Conservation (phyloP, 2,113 vertebrate genomes). For the Chaenogobius annularis region DNA sequence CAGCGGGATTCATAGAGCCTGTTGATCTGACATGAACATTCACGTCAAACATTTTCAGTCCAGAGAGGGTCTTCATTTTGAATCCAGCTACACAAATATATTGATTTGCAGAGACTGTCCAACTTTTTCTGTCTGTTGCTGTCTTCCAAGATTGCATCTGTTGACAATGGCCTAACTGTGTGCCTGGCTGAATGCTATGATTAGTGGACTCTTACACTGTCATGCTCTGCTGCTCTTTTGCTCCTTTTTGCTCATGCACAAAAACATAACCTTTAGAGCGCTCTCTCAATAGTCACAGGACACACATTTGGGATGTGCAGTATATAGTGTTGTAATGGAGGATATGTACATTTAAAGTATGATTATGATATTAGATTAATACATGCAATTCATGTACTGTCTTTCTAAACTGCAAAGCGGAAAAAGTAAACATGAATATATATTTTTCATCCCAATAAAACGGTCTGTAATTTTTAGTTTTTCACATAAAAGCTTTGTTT, state of each 20-base stretch:
- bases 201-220: conserved; percentile 74
- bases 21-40: not conserved
- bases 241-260: conserved; percentile 56
- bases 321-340: not conserved
- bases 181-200: conserved; percentile 56
- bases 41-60: not conserved
- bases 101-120: not conserved
- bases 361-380: too few species aligned
- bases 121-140: conserved; percentile 13
- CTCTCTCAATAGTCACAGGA: not conserved
- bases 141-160: conserved; percentile 17
- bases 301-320: not conserved
- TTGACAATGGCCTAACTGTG: conserved; percentile 40
- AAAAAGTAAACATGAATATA: too few species aligned
- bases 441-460: too few species aligned
- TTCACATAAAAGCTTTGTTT: too few species aligned
- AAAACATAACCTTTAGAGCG: conserved; percentile 21
- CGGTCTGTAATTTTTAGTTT: too few species aligned
- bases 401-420: too few species aligned
- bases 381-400: too few species aligned
- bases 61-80: not conserved
- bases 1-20: not conserved
- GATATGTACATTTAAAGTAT: not conserved
- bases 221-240: conserved; percentile 61
- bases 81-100: not conserved